Base-by-base conservation (phyloP, 37 sponge, comb jelly and placozoan species). In the Cladorhizidae sp. region DNA sequence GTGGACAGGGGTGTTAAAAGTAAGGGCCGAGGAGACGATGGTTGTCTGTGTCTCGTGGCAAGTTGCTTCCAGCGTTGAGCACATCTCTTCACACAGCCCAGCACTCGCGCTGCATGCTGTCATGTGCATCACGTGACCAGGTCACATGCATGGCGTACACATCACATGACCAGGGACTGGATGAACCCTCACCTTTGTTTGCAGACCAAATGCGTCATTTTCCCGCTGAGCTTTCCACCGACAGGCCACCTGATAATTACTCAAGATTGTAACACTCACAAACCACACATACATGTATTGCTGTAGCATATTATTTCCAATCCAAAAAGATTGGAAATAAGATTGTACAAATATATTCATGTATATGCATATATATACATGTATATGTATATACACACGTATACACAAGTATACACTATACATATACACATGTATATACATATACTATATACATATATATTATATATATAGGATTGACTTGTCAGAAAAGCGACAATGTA, bases 21-120 rank as follows among this genome's bases (percentile, higher is more conserved):
- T 71, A 38, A 20, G 18, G 50, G 29, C 50, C 9, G 21, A 18
- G 36, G 68, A 32, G 33, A 31, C 59, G 32, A 36, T 35, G 67
- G 67, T 65, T 32, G 67, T 49, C 87, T 87, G 33, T 74, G 36
- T 49, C 43, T 68, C 52, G 61, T 81, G 40, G 64, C 41, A 25
- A 81, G 71, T 40, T 40, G 36, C 52, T 77, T 85, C 90, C 90
- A 90, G 56, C 76, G 81, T 22, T 25, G 39, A 11, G 81, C 86
- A 85, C 86, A 90, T 55, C 72, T 73, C 39, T 65, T 74, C 22
- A 85, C 90, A 80, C 81, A 80, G 55, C 29, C 0, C 77, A 80
- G 49, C 6, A 72, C 67, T 0, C 29, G n/a, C 40, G 41, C 35
- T 12, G 82, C 57, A 31, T 29, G 39, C 88, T 87, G 49, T 32